Conservation (phyloP, 2,797 vertebrate genomes). For the Dipus sagitta region DNA sequence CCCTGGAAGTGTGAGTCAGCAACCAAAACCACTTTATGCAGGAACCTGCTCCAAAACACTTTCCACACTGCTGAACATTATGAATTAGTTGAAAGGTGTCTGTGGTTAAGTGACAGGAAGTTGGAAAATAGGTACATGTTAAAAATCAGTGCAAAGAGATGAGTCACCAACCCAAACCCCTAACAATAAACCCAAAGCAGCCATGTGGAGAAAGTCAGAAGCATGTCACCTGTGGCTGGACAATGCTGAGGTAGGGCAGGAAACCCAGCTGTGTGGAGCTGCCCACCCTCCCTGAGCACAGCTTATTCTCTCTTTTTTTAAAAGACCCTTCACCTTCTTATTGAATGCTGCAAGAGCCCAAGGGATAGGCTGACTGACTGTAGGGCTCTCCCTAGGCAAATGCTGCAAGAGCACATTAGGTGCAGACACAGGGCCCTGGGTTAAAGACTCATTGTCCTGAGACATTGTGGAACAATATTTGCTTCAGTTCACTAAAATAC, state of each 20-base stretch:
- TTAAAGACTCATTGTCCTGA: background rate
- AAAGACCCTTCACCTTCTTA: background rate
- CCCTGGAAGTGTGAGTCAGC: background rate
- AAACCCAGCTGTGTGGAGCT: too few species aligned
- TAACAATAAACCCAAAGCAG: background rate
- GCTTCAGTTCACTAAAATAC: background rate
- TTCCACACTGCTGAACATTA: background rate
- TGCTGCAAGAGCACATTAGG: fast-evolving
- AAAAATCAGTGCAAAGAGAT: background rate
- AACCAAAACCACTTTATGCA: too few species aligned
- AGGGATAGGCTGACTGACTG: background rate
- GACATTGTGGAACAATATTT: background rate
- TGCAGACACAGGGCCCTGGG: background rate
- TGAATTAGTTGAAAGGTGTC: background rate
- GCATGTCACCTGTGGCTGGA: fast-evolving
- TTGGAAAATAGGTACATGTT: background rate
- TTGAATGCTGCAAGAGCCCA: background rate
- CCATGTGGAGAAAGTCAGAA: background rate
- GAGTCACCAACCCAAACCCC: background rate
- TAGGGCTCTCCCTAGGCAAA: too few species aligned
- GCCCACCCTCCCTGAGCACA: fast-evolving
- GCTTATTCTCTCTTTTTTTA: background rate
- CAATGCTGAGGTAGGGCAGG: background rate
- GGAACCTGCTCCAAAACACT: fast-evolving
- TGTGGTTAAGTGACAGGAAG: slow-evolving; percentile 31